These are phyloP conservation scores for Hartigia nigra DNA, from an alignment of 2,888 invertebrate genomes.

Conservation along the genomic window DNA sequence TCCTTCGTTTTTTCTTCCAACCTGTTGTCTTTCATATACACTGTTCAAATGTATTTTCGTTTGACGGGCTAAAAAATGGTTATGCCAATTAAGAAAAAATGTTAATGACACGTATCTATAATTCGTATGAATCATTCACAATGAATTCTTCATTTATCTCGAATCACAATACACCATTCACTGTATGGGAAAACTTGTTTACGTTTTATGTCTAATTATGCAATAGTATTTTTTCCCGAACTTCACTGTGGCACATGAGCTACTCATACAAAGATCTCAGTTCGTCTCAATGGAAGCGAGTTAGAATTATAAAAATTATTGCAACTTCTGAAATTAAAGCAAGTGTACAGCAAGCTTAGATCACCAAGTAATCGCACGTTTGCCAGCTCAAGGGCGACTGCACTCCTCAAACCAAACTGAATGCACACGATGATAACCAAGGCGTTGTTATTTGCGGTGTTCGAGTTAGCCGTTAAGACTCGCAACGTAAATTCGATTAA, in stretches of 20 bases:
- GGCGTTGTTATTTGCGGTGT: not conserved
- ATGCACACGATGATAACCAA: not conserved
- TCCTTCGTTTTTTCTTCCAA: not conserved
- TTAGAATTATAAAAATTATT: not conserved
- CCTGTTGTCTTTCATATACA: not conserved
- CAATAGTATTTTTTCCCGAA: not conserved
- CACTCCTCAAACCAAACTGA: constrained; percentile 9
- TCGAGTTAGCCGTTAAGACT: not conserved
- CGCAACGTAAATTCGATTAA: not conserved
- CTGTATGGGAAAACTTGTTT: not conserved
- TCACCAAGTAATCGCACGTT: constrained; percentile 7
- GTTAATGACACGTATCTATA: not conserved
- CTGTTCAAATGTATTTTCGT: not conserved
- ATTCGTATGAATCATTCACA: not conserved
- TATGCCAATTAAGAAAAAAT: not conserved
- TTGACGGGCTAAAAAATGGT: not conserved
- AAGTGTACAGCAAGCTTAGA: not conserved
- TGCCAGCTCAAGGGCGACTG: constrained; percentile 19
- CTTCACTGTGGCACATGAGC: not conserved
- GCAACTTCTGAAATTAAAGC: not conserved
- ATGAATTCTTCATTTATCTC: not conserved
- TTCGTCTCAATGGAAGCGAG: not conserved
- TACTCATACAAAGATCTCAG: not conserved
- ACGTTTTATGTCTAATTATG: not conserved
- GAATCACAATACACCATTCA: not conserved